Percentiles rank a stretch among this genome's conserved stretches.
phyloP scores from a whole-genome alignment of 30 jellyfish, hydroid and myxozoan species.

The Aurelia aurita region DNA sequence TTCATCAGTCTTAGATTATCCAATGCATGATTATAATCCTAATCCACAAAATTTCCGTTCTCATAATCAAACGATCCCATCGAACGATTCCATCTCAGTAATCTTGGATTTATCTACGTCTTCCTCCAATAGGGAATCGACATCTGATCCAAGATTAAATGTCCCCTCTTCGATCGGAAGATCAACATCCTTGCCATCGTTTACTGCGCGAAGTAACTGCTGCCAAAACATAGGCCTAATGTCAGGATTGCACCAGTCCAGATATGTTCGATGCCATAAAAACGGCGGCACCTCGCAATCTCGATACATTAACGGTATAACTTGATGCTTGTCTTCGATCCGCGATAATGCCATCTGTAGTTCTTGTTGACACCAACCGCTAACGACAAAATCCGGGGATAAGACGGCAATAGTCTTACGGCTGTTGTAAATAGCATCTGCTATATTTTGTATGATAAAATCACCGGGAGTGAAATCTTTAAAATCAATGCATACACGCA shows the following conservation, averaged over 20 bases:
- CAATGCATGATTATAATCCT: no score
- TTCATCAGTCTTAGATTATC: no score
- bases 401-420: slow-evolving; percentile 87
- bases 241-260: slow-evolving; percentile 89
- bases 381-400: slow-evolving; percentile 83
- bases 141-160: no score
- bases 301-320: slow-evolving; percentile 82
- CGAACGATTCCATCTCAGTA: no score
- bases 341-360: slow-evolving; percentile 81
- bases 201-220: slow-evolving; percentile 58
- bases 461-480: slow-evolving; percentile 80
- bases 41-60: no score
- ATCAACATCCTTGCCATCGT: slow-evolving; percentile 3
- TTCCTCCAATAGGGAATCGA: no score
- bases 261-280: slow-evolving; percentile 69
- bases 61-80: no score
- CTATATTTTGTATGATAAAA: slow-evolving; percentile 68
- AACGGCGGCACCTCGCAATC: slow-evolving; percentile 74
- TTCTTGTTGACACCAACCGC: slow-evolving; percentile 80
- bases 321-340: slow-evolving; percentile 59
- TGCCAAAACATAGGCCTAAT: slow-evolving; percentile 86
- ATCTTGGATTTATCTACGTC: no score
- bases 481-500: slow-evolving; percentile 80
- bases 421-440: slow-evolving; percentile 82
- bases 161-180: no score